phyloP scores from a whole-genome alignment of 1,140 invertebrate species.

The Pseudomyrmex gracilis region DNA sequence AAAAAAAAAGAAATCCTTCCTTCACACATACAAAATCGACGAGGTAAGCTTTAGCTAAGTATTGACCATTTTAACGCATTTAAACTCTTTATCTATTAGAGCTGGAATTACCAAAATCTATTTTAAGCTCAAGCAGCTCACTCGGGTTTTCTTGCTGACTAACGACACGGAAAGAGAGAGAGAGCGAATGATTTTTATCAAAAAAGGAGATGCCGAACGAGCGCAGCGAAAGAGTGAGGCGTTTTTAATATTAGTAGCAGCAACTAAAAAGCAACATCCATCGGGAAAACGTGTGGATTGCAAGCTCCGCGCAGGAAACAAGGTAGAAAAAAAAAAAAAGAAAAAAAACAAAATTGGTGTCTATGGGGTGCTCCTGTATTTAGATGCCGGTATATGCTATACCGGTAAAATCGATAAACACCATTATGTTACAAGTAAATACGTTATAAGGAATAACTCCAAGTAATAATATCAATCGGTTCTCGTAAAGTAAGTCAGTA shows the following conservation, averaged over 20 bases:
- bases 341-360: conserved; percentile 64
- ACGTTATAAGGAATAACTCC: conserved; percentile 78
- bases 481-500: conserved; percentile 81
- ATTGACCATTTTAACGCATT: conserved; percentile 58
- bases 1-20: background rate
- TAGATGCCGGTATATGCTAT: conserved; percentile 79
- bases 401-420: conserved; percentile 80
- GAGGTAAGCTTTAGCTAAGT: conserved; percentile 58
- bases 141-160: conserved; percentile 30
- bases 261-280: background rate
- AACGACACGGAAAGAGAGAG: conserved; percentile 40
- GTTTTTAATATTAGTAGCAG: conserved; percentile 12
- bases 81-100: conserved; percentile 33
- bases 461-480: conserved; percentile 73
- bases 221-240: conserved; percentile 69
- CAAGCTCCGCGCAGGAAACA: conserved; percentile 34
- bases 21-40: conserved; percentile 20
- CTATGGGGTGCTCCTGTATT: conserved; percentile 81
- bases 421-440: conserved; percentile 80
- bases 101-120: conserved; percentile 30
- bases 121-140: conserved; percentile 21
- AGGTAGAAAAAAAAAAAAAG: conserved; percentile 39
- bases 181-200: conserved; percentile 6
- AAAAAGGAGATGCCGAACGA: conserved; percentile 45
- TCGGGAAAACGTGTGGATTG: conserved; percentile 30